Percentiles rank a stretch among this genome's conserved stretches.
Conservation (phyloP, 2,888 invertebrate species). For the Cabera pusaria region DNA sequence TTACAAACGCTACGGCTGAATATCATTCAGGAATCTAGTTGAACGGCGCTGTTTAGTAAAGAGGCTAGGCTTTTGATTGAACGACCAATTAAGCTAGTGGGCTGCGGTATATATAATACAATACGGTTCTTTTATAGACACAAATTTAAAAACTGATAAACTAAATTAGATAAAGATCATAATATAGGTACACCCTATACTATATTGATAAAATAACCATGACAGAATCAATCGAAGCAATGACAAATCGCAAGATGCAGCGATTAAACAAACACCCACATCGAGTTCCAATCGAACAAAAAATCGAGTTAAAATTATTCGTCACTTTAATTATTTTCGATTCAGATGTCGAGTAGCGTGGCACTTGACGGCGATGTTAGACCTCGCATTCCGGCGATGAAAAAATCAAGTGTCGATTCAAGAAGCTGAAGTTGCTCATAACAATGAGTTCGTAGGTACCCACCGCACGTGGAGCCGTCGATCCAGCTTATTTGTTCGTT, state of each 20-base stretch:
- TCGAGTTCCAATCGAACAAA: constrained; percentile 18
- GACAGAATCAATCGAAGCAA: constrained; percentile 8
- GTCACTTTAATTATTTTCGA: constrained; percentile 34
- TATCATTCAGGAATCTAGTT: too few relatives aligned
- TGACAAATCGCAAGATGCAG: constrained; percentile 22
- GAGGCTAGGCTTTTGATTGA: too few relatives aligned
- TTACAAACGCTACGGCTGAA: too few relatives aligned
- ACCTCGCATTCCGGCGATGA: constrained; percentile 63
- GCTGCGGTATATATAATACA: too few relatives aligned
- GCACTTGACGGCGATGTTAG: constrained; percentile 43
- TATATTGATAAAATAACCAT: constrained; percentile 4
- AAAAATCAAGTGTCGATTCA: constrained; percentile 67
- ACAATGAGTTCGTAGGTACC: constrained; percentile 53
- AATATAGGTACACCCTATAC: too few relatives aligned
- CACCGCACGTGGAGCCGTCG: constrained; percentile 39
- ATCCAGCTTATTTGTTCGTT: constrained; percentile 51
- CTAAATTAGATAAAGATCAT: too few relatives aligned
- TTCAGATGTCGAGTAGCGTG: constrained; percentile 37
- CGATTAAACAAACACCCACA: constrained; percentile 19
- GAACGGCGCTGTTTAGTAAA: too few relatives aligned
- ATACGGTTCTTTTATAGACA: too few relatives aligned
- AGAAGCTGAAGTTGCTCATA: constrained; percentile 57
- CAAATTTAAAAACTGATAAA: too few relatives aligned
- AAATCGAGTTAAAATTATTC: constrained; percentile 24
- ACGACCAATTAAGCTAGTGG: too few relatives aligned